These are phyloP conservation scores for Trichomalopsis sarcophagae DNA, from an alignment of 1,140 invertebrate species.

Conservation along the genomic window DNA sequence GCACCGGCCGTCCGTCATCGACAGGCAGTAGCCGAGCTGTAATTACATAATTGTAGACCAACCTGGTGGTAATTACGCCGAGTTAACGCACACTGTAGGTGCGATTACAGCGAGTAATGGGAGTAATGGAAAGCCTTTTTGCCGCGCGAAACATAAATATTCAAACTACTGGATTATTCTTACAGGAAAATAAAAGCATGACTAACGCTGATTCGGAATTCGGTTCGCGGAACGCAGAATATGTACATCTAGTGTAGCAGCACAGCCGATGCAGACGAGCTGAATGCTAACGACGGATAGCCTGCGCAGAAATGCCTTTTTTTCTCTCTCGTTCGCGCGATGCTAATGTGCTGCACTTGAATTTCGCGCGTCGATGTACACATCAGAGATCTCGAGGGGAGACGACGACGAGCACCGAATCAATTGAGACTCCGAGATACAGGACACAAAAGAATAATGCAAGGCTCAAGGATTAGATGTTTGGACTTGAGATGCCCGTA, in stretches of 20 bases:
- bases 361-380: not conserved
- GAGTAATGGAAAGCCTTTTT: too few relatives aligned
- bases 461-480: not conserved
- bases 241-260: not conserved
- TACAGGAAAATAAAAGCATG: not conserved
- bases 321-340: not conserved
- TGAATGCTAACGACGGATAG: not conserved
- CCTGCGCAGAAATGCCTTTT: too few relatives aligned
- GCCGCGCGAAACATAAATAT: too few relatives aligned
- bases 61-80: not conserved
- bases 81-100: not conserved
- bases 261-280: not conserved
- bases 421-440: not conserved
- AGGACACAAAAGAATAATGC: too few relatives aligned
- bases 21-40: constrained; percentile 64
- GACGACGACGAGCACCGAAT: not conserved
- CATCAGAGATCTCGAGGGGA: not conserved
- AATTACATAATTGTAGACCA: not conserved
- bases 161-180: too few relatives aligned
- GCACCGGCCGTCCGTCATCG: constrained; percentile 80
- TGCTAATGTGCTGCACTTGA: not conserved
- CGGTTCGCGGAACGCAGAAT: not conserved
- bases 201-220: not conserved
- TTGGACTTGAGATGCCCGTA: not conserved
- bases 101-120: too few relatives aligned